A percentile compares a stretch with the other conserved stretches of the same genome.
Conservation (phyloP, 2,888 invertebrate species). For the Omphaloscelis lunosa region DNA sequence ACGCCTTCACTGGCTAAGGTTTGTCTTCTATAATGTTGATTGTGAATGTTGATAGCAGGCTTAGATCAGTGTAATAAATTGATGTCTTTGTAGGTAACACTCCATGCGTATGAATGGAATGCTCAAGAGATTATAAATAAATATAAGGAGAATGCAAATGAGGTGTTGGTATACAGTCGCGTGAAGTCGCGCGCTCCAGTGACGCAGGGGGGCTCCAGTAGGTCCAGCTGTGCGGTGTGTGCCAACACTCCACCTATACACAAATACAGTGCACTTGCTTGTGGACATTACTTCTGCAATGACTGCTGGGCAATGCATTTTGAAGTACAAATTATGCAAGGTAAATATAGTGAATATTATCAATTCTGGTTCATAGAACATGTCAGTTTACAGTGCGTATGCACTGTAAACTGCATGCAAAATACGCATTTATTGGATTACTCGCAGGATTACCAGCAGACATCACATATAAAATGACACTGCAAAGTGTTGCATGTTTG, state of each 20-base stretch:
- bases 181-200: conserved; percentile 84
- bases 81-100: conserved; percentile 91
- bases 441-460: background rate
- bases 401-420: too few relatives aligned
- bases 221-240: conserved; percentile 94
- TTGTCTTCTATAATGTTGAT: conserved; percentile 58
- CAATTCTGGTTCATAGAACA: background rate
- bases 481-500: background rate
- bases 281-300: conserved; percentile 98
- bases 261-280: conserved; percentile 95
- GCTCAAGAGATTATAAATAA: conserved; percentile 95
- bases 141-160: conserved; percentile 94
- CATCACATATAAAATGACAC: background rate
- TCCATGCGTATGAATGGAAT: conserved; percentile 98
- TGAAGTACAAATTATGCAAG: conserved; percentile 98
- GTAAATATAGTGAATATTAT: conserved; percentile 82
- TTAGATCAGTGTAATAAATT: conserved; percentile 12
- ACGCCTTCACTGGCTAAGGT: conserved; percentile 98
- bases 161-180: conserved; percentile 89
- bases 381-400: background rate
- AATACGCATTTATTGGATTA: too few relatives aligned
- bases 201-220: conserved; percentile 77
- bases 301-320: conserved; percentile 99
- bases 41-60: background rate
- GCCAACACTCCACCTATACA: conserved; percentile 92